Conservation (phyloP, 2,797 vertebrate species). For the Myotis vivesi region DNA sequence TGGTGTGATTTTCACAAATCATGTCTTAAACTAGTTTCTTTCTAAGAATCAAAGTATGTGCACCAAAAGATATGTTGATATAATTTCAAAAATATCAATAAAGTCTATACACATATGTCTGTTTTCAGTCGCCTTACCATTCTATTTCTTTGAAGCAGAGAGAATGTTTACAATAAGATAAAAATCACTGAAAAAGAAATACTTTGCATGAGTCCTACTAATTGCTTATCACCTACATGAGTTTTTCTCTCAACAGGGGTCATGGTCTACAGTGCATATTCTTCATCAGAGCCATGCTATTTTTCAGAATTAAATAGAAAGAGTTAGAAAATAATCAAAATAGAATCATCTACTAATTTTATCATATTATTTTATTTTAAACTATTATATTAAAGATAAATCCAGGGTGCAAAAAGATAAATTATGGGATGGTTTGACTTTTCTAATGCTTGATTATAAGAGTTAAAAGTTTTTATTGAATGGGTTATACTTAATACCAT, state of each 20-base stretch:
- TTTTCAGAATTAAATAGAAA: neutral
- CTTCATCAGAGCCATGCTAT: neutral
- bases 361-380: neutral
- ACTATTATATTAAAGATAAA: neutral
- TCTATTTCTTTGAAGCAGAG: neutral
- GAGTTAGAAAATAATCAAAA: neutral
- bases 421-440: neutral
- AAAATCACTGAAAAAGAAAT: neutral
- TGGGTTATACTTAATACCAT: neutral
- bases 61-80: neutral
- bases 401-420: neutral
- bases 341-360: neutral
- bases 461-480: neutral
- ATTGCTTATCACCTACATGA: neutral
- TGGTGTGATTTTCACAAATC: conserved; percentile 64
- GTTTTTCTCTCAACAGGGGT: neutral
- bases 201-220: neutral
- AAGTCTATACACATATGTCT: neutral
- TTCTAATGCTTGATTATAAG: neutral
- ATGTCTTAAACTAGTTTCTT: conserved; percentile 4
- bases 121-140: neutral
- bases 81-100: neutral
- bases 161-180: neutral
- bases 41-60: neutral
- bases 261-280: neutral